A percentile compares a stretch with the other conserved stretches of the same genome.
phyloP scores from a whole-genome alignment of 2,797 vertebrate genomes.

The Loriculus beryllinus region DNA sequence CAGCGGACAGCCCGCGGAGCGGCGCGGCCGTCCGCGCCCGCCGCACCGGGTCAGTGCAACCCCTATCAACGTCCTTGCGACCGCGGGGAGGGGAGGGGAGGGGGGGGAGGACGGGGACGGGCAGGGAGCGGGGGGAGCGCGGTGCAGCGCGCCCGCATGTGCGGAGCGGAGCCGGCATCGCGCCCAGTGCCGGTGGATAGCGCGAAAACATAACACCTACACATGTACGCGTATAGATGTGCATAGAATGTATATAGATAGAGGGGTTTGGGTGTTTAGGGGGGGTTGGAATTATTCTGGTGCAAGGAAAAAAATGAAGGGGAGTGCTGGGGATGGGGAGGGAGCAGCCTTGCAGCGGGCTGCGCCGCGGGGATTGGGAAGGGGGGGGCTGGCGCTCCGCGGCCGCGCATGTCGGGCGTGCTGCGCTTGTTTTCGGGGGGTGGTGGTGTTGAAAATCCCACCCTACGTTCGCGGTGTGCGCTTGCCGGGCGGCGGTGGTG shows the following conservation, averaged over 20 bases:
- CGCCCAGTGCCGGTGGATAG: neutral
- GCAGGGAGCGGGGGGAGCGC: no score
- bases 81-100: neutral
- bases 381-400: neutral
- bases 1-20: slow-evolving; percentile 46
- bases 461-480: neutral
- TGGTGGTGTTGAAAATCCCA: neutral
- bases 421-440: neutral
- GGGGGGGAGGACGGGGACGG: neutral
- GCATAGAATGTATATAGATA: no score
- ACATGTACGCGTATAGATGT: neutral
- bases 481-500: neutral
- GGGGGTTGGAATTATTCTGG: neutral
- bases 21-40: slow-evolving; percentile 61
- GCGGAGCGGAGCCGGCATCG: neutral
- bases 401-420: slow-evolving; percentile 1
- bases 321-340: neutral
- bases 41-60: slow-evolving; percentile 8
- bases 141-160: neutral
- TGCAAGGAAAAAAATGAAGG: neutral
- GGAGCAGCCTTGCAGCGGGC: neutral
- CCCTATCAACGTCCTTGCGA: neutral
- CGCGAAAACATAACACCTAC: neutral
- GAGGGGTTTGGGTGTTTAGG: neutral
- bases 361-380: neutral